A percentile compares a stretch with the other conserved stretches of the same genome.
Evolutionary conservation across 35 echinoderm and acorn worm species (phyloP).

Genomic region (Heliocidaris erythrogramma): DNA sequence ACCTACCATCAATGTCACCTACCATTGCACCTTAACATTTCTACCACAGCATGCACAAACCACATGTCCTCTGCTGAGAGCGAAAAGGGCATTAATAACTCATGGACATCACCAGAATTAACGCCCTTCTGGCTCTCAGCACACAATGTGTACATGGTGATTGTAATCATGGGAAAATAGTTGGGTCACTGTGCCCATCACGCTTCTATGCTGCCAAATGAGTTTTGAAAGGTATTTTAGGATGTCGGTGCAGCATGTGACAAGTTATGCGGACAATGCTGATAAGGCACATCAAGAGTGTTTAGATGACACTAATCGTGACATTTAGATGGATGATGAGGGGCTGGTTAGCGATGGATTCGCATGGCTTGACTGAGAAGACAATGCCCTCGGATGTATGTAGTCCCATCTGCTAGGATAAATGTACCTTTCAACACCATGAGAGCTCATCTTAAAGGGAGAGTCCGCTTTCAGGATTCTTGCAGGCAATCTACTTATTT

Average conservation of each 20-base stretch:
- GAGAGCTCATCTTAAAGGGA: neutral
- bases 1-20: too few species aligned
- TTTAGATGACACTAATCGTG: constrained; percentile 10
- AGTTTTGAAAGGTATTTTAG: constrained; percentile 6
- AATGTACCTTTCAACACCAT: neutral
- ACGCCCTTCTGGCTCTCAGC: neutral
- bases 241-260: neutral
- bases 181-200: neutral
- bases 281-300: constrained; percentile 8
- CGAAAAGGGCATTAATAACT: neutral
- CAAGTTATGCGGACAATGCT: neutral
- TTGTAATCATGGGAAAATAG: neutral
- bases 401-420: constrained; percentile 1
- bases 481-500: too few species aligned
- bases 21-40: too few species aligned
- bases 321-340: neutral
- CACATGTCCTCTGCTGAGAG: neutral
- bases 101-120: neutral
- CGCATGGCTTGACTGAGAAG: neutral
- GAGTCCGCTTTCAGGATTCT: neutral
- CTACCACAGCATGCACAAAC: too few species aligned
- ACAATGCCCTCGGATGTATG: neutral
- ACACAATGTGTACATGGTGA: neutral
- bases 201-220: neutral
- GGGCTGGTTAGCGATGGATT: neutral